Base-by-base conservation (phyloP, 2,113 vertebrate species). In the Peucedramus taeniatus region DNA sequence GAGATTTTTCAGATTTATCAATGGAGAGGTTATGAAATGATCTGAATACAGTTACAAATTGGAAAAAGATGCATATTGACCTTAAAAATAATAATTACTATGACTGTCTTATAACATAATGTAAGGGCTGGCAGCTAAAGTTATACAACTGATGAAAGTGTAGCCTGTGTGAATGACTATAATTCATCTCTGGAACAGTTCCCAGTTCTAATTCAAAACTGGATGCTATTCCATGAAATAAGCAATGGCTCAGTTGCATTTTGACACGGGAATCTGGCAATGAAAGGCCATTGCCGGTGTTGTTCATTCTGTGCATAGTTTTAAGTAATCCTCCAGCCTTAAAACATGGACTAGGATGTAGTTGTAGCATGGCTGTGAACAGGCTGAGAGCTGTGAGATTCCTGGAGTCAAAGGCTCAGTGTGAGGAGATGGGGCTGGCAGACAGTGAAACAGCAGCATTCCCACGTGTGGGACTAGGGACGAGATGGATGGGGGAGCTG, bases 381-480 rank as follows among this genome's bases (percentile, higher is more conserved):
- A 37, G 53, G 20, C 56, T 49, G 60, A 40, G 81, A 49, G 35
- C 12, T 23, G 28, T 10, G 70, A n/a, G 35, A 24, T 59, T 45
- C 17, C 26, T n/a, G 78, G n/a, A 65, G 53, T 13, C 19, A 13
- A 7, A 39, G 61, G 61, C 4, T 59, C 5, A 3, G 8, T 20
- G 77, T 39, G 7, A 53, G 65, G 54, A 42, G 28, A 0, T 6
- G 4, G 53, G 10, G 30, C 35, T 79, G 83, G 71, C 31, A 47
- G 31, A 3, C 16, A 31, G 31, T 3, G 8, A 4, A 30, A 13
- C 2, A 1, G 17, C 17, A 35, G 10, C 3, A 3, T 30, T 40
- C 12, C 37, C 31, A 5, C 0, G 0, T 28, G 39, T 0, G 1
- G 64, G 27, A 42, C 50, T 31, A 1, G 0, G 0, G 31, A 1